Conservation (phyloP, 2,888 invertebrate genomes). For the Drosophila subquinaria region DNA sequence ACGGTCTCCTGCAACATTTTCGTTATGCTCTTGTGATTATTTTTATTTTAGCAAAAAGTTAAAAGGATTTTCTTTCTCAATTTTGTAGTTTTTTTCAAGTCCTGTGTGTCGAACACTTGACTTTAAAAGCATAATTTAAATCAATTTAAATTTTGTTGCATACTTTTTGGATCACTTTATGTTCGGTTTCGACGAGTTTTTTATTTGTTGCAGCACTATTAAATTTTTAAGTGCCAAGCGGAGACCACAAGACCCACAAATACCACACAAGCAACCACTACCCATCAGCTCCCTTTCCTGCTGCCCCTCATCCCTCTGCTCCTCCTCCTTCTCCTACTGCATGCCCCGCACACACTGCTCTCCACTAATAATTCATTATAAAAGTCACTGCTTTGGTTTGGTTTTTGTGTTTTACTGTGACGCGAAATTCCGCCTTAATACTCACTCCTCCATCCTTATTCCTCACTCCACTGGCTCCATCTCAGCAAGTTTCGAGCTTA, state of each 20-base stretch:
- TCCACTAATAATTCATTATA: slow-evolving; percentile 81
- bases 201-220: slow-evolving; percentile 70
- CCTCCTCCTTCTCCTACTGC: not conserved
- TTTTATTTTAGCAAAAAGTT: slow-evolving; percentile 20
- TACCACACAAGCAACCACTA: slow-evolving; percentile 72
- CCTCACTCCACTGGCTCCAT: slow-evolving; percentile 1
- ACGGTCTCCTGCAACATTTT: slow-evolving; percentile 24
- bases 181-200: slow-evolving; percentile 34
- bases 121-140: slow-evolving; percentile 50
- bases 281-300: slow-evolving; percentile 35
- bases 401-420: slow-evolving; percentile 79
- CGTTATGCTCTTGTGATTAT: slow-evolving; percentile 42
- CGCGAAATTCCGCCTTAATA: slow-evolving; percentile 68
- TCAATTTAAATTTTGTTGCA: slow-evolving; percentile 55
- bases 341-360: not conserved
- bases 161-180: slow-evolving; percentile 39
- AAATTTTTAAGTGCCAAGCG: slow-evolving; percentile 78
- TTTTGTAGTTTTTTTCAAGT: not conserved
- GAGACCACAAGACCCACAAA: slow-evolving; percentile 75
- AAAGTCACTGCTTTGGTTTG: slow-evolving; percentile 81
- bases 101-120: slow-evolving; percentile 5
- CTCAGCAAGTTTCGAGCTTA: slow-evolving; percentile 60
- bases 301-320: not conserved
- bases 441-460: slow-evolving; percentile 6
- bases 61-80: slow-evolving; percentile 36